Evolutionary conservation across 53 echinoderm and acorn worm species (phyloP).

Genomic region (Holothuria scabra): DNA sequence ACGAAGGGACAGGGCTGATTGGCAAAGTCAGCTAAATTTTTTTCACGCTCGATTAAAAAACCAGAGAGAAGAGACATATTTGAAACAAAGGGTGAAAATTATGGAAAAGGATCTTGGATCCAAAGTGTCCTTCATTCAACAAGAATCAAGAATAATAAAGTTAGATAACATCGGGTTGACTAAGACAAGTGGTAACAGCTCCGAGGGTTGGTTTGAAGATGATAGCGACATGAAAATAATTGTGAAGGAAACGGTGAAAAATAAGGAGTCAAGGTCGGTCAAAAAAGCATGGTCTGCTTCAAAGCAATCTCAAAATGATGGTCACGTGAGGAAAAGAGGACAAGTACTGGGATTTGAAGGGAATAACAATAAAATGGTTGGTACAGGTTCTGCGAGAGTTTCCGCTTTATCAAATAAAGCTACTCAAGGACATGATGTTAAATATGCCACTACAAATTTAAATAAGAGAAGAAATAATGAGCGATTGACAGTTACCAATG

Average conservation of each 20-base stretch:
- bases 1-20: slow-evolving; percentile 26
- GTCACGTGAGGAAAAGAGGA: too few relatives aligned
- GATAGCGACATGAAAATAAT: neutral
- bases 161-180: slow-evolving; percentile 40
- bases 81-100: slow-evolving; percentile 53
- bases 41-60: slow-evolving; percentile 76
- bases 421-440: too few relatives aligned
- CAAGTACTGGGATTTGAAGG: too few relatives aligned
- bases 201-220: slow-evolving; percentile 52
- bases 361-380: too few relatives aligned
- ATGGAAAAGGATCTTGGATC: slow-evolving; percentile 64
- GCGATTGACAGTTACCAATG: too few relatives aligned
- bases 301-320: too few relatives aligned
- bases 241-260: neutral
- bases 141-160: slow-evolving; percentile 56
- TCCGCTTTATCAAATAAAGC: too few relatives aligned
- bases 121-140: slow-evolving; percentile 56
- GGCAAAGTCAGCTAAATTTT: slow-evolving; percentile 57
- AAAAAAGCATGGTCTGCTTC: too few relatives aligned
- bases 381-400: too few relatives aligned
- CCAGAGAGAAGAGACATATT: slow-evolving; percentile 67
- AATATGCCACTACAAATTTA: too few relatives aligned
- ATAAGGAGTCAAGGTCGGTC: neutral
- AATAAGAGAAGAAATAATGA: too few relatives aligned
- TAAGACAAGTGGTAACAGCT: slow-evolving; percentile 66